Conservation (phyloP, 1,140 invertebrate species). For the Eriocheir sinensis region DNA sequence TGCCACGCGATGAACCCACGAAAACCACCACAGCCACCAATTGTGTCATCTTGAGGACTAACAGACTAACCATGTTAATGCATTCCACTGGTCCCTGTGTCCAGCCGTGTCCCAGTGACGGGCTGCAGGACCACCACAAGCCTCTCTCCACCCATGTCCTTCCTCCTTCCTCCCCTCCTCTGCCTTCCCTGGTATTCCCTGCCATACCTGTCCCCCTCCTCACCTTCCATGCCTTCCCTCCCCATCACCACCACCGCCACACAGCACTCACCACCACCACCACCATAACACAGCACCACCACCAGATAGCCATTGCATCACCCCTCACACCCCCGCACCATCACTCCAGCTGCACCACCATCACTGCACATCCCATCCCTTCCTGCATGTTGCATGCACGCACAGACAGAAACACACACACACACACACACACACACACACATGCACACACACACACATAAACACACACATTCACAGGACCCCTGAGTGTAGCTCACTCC, state of each 20-base stretch:
- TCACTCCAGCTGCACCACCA: not conserved
- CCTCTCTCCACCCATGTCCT: not conserved
- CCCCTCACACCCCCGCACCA: too few species aligned
- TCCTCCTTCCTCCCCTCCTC: not conserved
- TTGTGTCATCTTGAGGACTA: not conserved
- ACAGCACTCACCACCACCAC: too few species aligned
- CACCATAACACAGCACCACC: too few species aligned
- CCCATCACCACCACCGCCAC: too few species aligned
- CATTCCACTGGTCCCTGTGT: not conserved
- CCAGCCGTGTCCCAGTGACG: not conserved
- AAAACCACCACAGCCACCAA: not conserved
- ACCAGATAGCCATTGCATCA: too few species aligned
- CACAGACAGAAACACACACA: not conserved
- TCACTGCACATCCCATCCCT: not conserved
- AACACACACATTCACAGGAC: too few species aligned
- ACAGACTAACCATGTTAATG: not conserved
- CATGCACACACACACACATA: not conserved
- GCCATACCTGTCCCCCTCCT: too few species aligned
- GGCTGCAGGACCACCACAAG: not conserved
- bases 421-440: conserved; percentile 35
- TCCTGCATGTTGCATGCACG: not conserved
- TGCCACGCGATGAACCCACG: not conserved
- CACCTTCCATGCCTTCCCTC: too few species aligned
- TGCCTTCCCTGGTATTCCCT: too few species aligned
- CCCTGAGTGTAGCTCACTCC: too few species aligned